phyloP scores from a whole-genome alignment of 2,888 invertebrate genomes.

The Eilema sororculum region DNA sequence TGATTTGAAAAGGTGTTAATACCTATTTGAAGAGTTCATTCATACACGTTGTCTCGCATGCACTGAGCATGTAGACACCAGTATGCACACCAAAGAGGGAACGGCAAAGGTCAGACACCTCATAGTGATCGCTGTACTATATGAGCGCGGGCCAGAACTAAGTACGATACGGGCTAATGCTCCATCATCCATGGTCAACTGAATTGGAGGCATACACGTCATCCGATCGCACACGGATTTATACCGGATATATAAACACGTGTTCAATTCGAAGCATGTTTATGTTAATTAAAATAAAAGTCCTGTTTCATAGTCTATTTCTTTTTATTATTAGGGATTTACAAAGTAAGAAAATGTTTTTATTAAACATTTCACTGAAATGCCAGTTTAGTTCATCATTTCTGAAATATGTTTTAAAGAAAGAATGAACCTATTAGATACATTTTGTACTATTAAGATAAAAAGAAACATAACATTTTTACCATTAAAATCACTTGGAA shows the following conservation, averaged over 20 bases:
- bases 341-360: slow-evolving; percentile 47
- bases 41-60: neutral
- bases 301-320: slow-evolving; percentile 41
- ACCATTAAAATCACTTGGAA: neutral
- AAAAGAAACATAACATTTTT: neutral
- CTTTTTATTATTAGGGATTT: slow-evolving; percentile 60
- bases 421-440: neutral
- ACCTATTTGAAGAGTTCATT: neutral
- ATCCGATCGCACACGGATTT: too few relatives aligned
- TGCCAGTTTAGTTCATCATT: neutral
- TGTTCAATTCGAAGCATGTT: too few relatives aligned
- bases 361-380: slow-evolving; percentile 24
- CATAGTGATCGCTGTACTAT: too few relatives aligned
- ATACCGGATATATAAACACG: too few relatives aligned
- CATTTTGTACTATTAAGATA: slow-evolving; percentile 9
- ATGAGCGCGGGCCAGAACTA: too few relatives aligned
- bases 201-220: too few relatives aligned
- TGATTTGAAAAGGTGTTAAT: too few relatives aligned
- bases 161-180: too few relatives aligned
- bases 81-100: too few relatives aligned
- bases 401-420: neutral
- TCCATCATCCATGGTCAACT: too few relatives aligned
- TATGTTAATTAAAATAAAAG: slow-evolving; percentile 20
- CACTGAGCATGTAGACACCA: too few relatives aligned
- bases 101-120: too few relatives aligned